Conservation (phyloP, 2,797 vertebrate genomes). For the Coregonus suidteri region DNA sequence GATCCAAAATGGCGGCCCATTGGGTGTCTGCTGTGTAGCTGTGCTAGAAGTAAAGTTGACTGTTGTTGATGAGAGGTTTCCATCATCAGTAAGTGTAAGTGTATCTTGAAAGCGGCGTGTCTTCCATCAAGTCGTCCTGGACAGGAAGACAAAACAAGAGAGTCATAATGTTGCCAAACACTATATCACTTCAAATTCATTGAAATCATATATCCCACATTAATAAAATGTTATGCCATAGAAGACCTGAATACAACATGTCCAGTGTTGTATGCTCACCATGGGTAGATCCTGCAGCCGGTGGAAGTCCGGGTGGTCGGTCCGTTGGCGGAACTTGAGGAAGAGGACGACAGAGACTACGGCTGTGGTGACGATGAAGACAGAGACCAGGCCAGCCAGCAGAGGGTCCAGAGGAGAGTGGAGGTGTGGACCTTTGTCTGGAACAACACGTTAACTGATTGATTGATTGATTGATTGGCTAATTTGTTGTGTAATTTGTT, state of each 20-base stretch:
- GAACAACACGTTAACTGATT: constrained; percentile 8
- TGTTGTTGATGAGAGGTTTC: background rate
- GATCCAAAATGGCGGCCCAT: constrained; percentile 28
- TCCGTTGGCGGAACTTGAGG: constrained; percentile 81
- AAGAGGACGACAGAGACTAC: constrained; percentile 83
- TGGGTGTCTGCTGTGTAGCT: constrained; percentile 25
- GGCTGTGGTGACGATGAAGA: constrained; percentile 84
- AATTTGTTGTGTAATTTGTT: background rate
- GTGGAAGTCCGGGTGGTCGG: constrained; percentile 83
- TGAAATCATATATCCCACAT: background rate
- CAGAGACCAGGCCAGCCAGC: constrained; percentile 82
- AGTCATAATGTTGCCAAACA: background rate
- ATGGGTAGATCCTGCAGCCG: constrained; percentile 90
- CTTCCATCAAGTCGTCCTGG: constrained; percentile 90
- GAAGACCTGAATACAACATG: background rate
- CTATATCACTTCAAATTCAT: background rate
- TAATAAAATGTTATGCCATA: background rate
- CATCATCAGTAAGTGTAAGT: constrained; percentile 81
- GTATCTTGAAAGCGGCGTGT: constrained; percentile 86
- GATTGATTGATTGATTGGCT: background rate
- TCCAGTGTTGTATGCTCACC: constrained; percentile 66
- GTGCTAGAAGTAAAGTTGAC: constrained; percentile 17
- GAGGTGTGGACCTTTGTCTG: constrained; percentile 3
- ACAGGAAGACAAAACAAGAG: constrained; percentile 13
- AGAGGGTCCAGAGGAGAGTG: constrained; percentile 78